Evolutionary conservation across 2,888 invertebrate genomes (phyloP).

Genomic region (Cryptops parisi): DNA sequence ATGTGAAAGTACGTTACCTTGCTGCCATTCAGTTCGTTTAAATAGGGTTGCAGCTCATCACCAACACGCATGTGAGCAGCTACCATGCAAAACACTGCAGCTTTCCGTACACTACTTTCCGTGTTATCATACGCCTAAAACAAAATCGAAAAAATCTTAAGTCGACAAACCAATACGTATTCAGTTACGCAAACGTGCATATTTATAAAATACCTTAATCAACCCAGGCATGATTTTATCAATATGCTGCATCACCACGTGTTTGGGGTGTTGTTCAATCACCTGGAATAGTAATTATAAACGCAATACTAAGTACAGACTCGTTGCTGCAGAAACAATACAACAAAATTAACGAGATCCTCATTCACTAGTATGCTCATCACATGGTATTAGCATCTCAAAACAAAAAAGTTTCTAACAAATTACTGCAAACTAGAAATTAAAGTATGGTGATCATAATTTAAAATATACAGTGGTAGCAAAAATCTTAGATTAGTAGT

Average conservation of each 20-base stretch:
- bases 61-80: slow-evolving; percentile 80
- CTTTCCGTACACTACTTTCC: slow-evolving; percentile 86
- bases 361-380: too few relatives aligned
- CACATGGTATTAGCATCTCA: too few relatives aligned
- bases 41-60: slow-evolving; percentile 59
- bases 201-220: slow-evolving; percentile 45
- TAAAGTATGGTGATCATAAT: too few relatives aligned
- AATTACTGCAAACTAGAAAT: too few relatives aligned
- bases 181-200: background rate
- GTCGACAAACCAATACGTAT: background rate
- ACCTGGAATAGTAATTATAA: slow-evolving; percentile 28
- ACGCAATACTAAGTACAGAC: background rate
- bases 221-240: slow-evolving; percentile 74
- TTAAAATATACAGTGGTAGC: too few relatives aligned
- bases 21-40: slow-evolving; percentile 67
- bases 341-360: too few relatives aligned
- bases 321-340: too few relatives aligned
- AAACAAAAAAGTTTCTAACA: too few relatives aligned
- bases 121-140: slow-evolving; percentile 73
- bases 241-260: slow-evolving; percentile 54
- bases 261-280: slow-evolving; percentile 57
- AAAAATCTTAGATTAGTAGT: too few relatives aligned
- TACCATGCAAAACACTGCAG: slow-evolving; percentile 94
- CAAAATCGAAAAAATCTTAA: slow-evolving; percentile 19
- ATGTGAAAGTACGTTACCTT: too few relatives aligned